phyloP scores from a whole-genome alignment of 2,888 invertebrate genomes.

The Stenodera caucasica region DNA sequence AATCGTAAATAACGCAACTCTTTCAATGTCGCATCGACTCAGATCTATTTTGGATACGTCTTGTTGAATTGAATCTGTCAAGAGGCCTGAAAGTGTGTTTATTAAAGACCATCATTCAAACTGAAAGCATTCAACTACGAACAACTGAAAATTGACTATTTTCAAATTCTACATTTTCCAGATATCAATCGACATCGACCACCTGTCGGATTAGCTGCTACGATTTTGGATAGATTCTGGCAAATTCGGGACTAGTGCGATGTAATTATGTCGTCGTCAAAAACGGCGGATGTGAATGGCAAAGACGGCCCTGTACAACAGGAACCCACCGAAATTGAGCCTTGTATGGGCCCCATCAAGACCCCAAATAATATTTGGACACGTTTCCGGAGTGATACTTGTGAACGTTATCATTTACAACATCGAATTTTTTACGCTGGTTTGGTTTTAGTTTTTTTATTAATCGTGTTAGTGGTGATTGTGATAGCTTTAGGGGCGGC shows the following conservation, averaged over 20 bases:
- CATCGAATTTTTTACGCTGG: slow-evolving; percentile 42
- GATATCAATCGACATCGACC: slow-evolving; percentile 8
- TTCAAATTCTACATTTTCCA: slow-evolving; percentile 11
- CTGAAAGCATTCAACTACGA: not conserved
- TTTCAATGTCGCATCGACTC: slow-evolving; percentile 3
- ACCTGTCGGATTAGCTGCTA: slow-evolving; percentile 12
- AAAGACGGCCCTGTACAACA: slow-evolving; percentile 20
- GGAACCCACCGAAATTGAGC: slow-evolving; percentile 43
- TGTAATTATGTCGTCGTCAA: slow-evolving; percentile 8
- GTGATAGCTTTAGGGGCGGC: slow-evolving; percentile 55
- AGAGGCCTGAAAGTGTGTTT: slow-evolving; percentile 15
- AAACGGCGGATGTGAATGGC: not conserved
- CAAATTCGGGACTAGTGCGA: slow-evolving; percentile 11
- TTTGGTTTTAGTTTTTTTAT: slow-evolving; percentile 40
- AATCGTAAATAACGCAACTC: not conserved
- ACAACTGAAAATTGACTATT: not conserved
- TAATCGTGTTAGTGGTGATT: slow-evolving; percentile 54
- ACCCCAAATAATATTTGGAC: slow-evolving; percentile 27
- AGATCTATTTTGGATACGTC: slow-evolving; percentile 12
- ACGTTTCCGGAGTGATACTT: slow-evolving; percentile 37
- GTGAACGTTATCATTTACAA: slow-evolving; percentile 45
- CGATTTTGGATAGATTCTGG: not conserved
- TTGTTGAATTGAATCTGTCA: slow-evolving; percentile 16
- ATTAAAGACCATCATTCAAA: not conserved
- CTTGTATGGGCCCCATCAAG: slow-evolving; percentile 42